phyloP scores from a whole-genome alignment of 1,140 invertebrate genomes.

The Penaeus vannamei region DNA sequence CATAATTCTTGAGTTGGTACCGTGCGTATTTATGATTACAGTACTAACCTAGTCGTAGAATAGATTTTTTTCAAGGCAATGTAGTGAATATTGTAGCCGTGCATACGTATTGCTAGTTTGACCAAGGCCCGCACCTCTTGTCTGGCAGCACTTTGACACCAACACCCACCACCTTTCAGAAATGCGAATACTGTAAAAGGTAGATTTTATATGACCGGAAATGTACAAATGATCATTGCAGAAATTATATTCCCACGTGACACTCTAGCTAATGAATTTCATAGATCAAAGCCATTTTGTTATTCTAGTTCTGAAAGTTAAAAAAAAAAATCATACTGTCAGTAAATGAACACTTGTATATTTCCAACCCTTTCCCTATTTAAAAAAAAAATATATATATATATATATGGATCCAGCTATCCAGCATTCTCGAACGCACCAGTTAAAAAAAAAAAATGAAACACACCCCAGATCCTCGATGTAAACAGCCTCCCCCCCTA shows the following conservation, averaged over 20 bases:
- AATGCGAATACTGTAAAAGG: too few relatives aligned
- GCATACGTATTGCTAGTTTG: conserved; percentile 47
- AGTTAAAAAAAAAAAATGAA: too few relatives aligned
- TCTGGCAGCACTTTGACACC: conserved; percentile 45
- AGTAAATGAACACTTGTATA: background rate
- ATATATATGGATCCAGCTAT: background rate
- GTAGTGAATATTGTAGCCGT: conserved; percentile 51
- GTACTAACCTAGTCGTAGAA: conserved; percentile 39
- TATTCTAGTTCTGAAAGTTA: too few relatives aligned
- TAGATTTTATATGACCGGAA: too few relatives aligned
- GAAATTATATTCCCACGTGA: too few relatives aligned
- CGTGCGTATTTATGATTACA: conserved; percentile 9
- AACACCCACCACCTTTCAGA: conserved; percentile 35
- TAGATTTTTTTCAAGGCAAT: conserved; percentile 31
- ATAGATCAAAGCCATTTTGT: too few relatives aligned
- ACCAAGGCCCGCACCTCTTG: conserved; percentile 36
- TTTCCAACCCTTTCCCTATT: too few relatives aligned
- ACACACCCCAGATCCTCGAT: conserved; percentile 10
- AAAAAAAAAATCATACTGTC: too few relatives aligned
- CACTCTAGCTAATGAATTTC: too few relatives aligned
- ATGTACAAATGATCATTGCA: too few relatives aligned
- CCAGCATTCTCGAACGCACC: conserved; percentile 37
- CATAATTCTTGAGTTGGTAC: conserved; percentile 35
- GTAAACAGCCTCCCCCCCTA: background rate
- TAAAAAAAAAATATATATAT: background rate